Evolutionary conservation across 1,140 invertebrate genomes (phyloP).

Genomic region (Hycleus cichorii): DNA sequence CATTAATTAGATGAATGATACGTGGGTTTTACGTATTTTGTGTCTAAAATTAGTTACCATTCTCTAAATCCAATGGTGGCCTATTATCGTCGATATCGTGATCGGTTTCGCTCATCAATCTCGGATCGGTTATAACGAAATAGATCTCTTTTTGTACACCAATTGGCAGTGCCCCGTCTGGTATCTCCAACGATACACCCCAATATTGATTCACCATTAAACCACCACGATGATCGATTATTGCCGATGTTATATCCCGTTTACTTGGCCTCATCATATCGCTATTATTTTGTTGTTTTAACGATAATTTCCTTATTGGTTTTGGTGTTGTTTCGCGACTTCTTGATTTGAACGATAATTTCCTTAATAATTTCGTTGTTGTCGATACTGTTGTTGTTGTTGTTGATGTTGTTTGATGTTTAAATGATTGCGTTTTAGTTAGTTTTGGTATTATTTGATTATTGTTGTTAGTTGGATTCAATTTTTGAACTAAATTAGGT

Average conservation of each 20-base stretch:
- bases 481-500: constrained; percentile 40
- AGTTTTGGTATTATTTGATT: constrained; percentile 36
- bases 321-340: constrained; percentile 22
- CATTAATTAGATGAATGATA: background rate
- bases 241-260: constrained; percentile 52
- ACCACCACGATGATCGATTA: constrained; percentile 73
- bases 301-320: constrained; percentile 26
- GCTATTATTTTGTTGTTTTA: constrained; percentile 2
- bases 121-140: constrained; percentile 80
- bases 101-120: constrained; percentile 51
- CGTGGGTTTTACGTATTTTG: background rate
- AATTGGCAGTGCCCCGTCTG: constrained; percentile 73
- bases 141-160: constrained; percentile 85
- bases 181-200: constrained; percentile 83
- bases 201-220: constrained; percentile 76
- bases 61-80: constrained; percentile 78
- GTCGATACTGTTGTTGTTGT: constrained; percentile 33
- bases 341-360: constrained; percentile 34
- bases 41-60: constrained; percentile 55
- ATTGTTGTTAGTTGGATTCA: constrained; percentile 27
- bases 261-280: constrained; percentile 31
- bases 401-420: constrained; percentile 28
- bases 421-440: constrained; percentile 41
- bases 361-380: constrained; percentile 37
- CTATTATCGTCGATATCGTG: constrained; percentile 43